Base-by-base conservation (phyloP, 2,888 invertebrate genomes). In the Petrolisthes cinctipes region DNA sequence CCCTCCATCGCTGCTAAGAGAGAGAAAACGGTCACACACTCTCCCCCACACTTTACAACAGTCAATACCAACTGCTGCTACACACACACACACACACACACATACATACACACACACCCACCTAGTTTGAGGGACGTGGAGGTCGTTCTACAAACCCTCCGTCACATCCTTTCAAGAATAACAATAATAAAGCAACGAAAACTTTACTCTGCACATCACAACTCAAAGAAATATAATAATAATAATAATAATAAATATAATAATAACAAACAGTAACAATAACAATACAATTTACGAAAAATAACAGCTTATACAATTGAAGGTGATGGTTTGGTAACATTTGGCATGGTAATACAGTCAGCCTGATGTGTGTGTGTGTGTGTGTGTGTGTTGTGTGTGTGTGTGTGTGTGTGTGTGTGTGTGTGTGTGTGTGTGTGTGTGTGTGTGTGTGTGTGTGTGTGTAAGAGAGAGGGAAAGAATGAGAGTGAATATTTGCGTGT, bases 341-440 rank as follows among this genome's bases (percentile, higher is more conserved):
- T 37, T 37, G 37, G 37, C 61, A 61, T 61, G 1, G 9, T 61
- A 17, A 9, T 61, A 61, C 61, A 1, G 9, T 17, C 61, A 61
- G 1, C 1, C 61, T 9, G 17, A 1, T 11, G 17, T 61, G 9
- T 61, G 61, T 61, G 61, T 61, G 61, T 61, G 61, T 79, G 75
- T 75, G 75, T 20, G 79, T 20, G 79, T 20, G 51, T 61, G 61
- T n/a, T 61, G 14, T 56, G 68, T 23, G 82, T 68, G 66, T 20
- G 82, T 66, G 66, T 20, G 82, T 23, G 66, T 20, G 82, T 23
- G n/a, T n/a, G n/a, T 75, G 75, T 75, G 75, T 75, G 79, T 37
- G 79, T 37, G 79, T 20, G 79, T 20, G 79, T 20, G 79, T 20
- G 79, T 20, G 79, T 20, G 79, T 20, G 79, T 20, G 79, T 20